A percentile compares a stretch with the other conserved stretches of the same genome.
phyloP scores from a whole-genome alignment of 2,888 invertebrate species.

The Julus scandinavius region DNA sequence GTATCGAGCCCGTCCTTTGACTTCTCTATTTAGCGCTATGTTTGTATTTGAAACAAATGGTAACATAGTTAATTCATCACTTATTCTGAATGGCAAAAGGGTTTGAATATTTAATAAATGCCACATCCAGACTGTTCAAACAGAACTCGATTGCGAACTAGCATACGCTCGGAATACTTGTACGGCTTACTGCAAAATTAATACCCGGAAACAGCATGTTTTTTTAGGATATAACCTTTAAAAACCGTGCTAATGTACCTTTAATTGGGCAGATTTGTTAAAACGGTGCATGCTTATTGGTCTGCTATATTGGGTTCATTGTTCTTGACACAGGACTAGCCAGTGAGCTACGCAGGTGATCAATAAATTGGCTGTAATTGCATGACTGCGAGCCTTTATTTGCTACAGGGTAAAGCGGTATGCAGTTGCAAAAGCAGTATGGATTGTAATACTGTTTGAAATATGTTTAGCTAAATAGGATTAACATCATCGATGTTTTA shows the following conservation, averaged over 20 bases:
- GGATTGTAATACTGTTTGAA: too few relatives aligned
- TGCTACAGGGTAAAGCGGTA: background rate
- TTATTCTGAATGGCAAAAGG: too few relatives aligned
- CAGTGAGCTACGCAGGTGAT: slow-evolving; percentile 6
- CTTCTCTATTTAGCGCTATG: too few relatives aligned
- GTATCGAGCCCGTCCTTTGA: too few relatives aligned
- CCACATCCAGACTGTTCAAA: too few relatives aligned
- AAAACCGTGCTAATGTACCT: slow-evolving; percentile 5
- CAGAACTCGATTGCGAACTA: background rate
- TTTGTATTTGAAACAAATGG: too few relatives aligned
- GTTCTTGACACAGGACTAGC: slow-evolving; percentile 22
- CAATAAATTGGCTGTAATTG: background rate
- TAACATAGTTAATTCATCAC: too few relatives aligned
- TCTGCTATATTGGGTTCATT: slow-evolving; percentile 5
- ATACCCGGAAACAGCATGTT: background rate
- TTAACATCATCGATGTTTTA: background rate
- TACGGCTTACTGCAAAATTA: background rate
- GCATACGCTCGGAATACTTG: background rate
- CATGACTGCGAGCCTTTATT: background rate
- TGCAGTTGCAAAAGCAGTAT: too few relatives aligned
- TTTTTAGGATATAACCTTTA: background rate
- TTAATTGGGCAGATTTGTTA: background rate
- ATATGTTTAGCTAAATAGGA: background rate
- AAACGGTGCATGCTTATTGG: slow-evolving; percentile 23
- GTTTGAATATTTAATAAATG: background rate